Base-by-base conservation (phyloP, 2,113 vertebrate genomes). In the Varanus komodoensis region DNA sequence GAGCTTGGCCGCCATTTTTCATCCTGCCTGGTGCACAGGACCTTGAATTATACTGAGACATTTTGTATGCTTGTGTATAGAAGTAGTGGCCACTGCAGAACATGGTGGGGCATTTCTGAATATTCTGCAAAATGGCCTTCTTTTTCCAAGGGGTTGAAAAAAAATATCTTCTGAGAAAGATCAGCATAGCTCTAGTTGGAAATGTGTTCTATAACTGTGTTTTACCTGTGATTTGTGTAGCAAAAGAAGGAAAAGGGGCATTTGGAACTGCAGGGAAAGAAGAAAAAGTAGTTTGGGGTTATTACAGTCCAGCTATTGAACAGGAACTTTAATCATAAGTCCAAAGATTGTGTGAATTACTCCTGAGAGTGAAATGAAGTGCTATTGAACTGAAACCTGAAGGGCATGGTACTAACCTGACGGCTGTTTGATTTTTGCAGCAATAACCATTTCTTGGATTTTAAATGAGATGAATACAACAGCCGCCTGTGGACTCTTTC, bases 391-490 rank as follows among this genome's bases (percentile, higher is more conserved):
- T 88, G 79, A 29, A 87, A 29, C 75, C 29, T 21, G 86, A 88
- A 69, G 68, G 21, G 61, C 91, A 87, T 74, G 27, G 19, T 89
- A 9, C 82, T 88, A 38, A 29, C 50, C 27, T 77, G 61, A 29
- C 77, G 54, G 50, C 50, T 38, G 25, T 91, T 85, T 92, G 91
- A 87, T 91, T 75, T 86, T 78, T 57, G 54, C 11, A 80, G 50
- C 77, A 91, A 77, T 87, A 90, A 82, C 64, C 48, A 8, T 91
- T 92, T 81, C 61, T 79, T 93, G 86, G 34, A 88, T 92, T 94
- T 90, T 94, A 93, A 95, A 91, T 91, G 91, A 93, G 48, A 89
- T 69, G 86, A 87, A 85, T 77, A 67, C 90, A 92, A 84, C 75
- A 92, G 19, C 74, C 92, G 77, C 17, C 67, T 29, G 86, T 79